Evolutionary conservation across 92 coral and sea anemone species (phyloP).

Genomic region (Porites lobata): DNA sequence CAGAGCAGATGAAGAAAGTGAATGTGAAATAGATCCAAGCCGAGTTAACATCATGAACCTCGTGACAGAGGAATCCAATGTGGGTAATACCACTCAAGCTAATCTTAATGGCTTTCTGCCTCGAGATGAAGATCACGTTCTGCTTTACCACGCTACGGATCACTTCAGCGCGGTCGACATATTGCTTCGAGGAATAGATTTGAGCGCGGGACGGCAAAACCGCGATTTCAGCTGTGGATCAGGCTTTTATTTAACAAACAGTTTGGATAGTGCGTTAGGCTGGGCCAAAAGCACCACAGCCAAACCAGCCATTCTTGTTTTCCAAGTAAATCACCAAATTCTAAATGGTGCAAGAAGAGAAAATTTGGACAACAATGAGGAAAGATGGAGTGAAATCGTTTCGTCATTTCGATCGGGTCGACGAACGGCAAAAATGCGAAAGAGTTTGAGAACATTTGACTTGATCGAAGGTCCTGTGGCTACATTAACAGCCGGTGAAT

Average conservation of each 20-base stretch:
- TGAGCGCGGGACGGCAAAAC: constrained; percentile 47
- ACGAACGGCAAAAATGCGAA: constrained; percentile 31
- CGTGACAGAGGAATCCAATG: constrained; percentile 6
- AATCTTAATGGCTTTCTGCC: background rate
- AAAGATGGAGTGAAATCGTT: constrained; percentile 52
- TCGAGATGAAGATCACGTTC: background rate
- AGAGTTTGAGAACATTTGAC: constrained; percentile 25
- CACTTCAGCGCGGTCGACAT: constrained; percentile 66
- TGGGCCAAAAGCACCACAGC: constrained; percentile 60
- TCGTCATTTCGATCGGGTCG: constrained; percentile 55
- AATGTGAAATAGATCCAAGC: background rate
- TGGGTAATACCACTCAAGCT: background rate
- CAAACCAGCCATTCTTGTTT: constrained; percentile 61
- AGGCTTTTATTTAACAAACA: constrained; percentile 60
- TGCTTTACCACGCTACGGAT: constrained; percentile 77
- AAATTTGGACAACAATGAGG: constrained; percentile 15
- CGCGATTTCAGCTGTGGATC: constrained; percentile 74
- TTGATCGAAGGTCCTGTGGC: constrained; percentile 71
- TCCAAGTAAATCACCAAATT: constrained; percentile 22
- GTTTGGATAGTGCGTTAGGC: constrained; percentile 15
- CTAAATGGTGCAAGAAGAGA: background rate
- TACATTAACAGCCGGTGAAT: background rate
- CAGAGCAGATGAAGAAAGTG: background rate
- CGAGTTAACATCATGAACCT: constrained; percentile 37
- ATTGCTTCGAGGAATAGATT: constrained; percentile 51